Evolutionary conservation across 2,797 vertebrate species (phyloP), one percentile per base, ranked within the genome.

Genomic region (Uromys caudimaculatus): DNA sequence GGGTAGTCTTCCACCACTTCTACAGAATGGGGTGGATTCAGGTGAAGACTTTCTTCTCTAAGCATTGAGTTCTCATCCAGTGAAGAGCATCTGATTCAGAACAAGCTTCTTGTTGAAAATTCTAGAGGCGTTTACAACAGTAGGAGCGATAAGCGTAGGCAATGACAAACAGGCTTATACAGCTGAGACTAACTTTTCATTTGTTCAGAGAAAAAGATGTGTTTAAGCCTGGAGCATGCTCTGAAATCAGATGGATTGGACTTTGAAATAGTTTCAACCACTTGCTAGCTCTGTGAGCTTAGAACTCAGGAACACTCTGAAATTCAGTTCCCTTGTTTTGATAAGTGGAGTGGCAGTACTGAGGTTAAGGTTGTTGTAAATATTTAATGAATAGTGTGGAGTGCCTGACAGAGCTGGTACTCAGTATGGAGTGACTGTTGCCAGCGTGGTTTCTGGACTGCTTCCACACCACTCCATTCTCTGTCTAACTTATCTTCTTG

Each of bases 281-380:
- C 35, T 73, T 38, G 60, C 47, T 71, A 91, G 69, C 50, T 93
- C 24, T 76, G 24, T 91, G 71, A 91, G 56, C n/a, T 92, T 95
- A 71, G 79, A 83, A 92, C n/a, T 78, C 56, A 71, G 27, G 81
- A 32, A 71, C 93, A 64, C 35, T 27, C 24, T 62, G 35, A 64
- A 75, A 12, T 64, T 93, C 14, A 9, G 5, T 75, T 92, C 93
- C 32, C 23, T 90, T 16, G 10, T 76, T 95, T 96, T 79, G 50
- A n/a, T 85, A 50, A 38, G 6, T 83, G 52, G 60, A 38, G 11
- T 38, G 69, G 69, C 23, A 86, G 7, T 44, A 38, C 58, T 64
- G 21, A 56, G 41, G n/a, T 60, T 69, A 88, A 90, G 19, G 29
- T 60, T 91, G 32, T 77, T 71, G 44, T 79, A 87, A 94, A 69